Base-by-base conservation (phyloP, 2,797 vertebrate species). In the Helostoma temminkii region DNA sequence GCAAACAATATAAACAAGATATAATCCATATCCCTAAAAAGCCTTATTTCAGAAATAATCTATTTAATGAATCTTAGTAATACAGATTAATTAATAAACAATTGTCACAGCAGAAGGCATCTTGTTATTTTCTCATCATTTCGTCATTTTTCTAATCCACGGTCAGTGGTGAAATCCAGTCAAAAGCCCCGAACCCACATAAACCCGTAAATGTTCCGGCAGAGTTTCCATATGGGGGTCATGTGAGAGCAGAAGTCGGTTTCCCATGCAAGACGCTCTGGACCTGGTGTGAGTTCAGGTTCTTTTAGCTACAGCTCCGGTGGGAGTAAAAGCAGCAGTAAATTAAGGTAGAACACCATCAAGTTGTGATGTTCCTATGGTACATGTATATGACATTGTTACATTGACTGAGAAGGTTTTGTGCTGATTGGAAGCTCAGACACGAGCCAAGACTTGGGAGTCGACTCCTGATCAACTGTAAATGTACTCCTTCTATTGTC, bases 21-120 rank as follows among this genome's bases (percentile, higher is more conserved):
- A 88, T 84, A 89, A 85, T 89, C 78, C 75, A 88, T 62, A 82
- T 84, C 86, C 82, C 87, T 87, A 81, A 81, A 84, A 89, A 83
- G 78, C 79, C 69, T 78, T 62, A 78, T 84, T 87, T 83, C 67
- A 86, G 90, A 89, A 84, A 85, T 76, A 80, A 75, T 86, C 80
- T 86, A 90, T 79, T 86, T 78, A 77, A 87, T 82, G 74, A 85
- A 86, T 91, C 66, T 86, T 87, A 84, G 75, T 81, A 84, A 91
- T 90, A 90, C 83, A 85, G 74, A 71, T 85, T 85, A 82, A 88
- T 90, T 88, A 75, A 91, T 88, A 90, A 84, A 71, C 71, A 92
- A 92, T 93, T 91, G 91, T 93, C 90, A 92, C 91, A 93, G 92
- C 92, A 93, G 91, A 93, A 94, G 92, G 93, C 93, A 93, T 93